phyloP scores from a whole-genome alignment of 2,797 vertebrate genomes.

The Telmatherina bonti region DNA sequence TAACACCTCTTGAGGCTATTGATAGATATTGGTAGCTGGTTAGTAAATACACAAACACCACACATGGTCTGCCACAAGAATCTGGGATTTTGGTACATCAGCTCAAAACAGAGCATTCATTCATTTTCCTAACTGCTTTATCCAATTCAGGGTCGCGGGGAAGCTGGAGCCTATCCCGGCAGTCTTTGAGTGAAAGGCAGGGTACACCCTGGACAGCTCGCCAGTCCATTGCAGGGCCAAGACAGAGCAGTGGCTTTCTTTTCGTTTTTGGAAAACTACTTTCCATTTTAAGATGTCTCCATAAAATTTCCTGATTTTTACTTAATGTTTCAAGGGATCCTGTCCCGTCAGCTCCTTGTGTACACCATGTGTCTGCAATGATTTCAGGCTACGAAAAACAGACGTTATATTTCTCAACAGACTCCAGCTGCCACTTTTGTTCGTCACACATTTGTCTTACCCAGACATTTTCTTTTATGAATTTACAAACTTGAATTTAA shows the following conservation, averaged over 20 bases:
- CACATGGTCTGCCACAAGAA: background rate
- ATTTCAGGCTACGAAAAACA: constrained; percentile 29
- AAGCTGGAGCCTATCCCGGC: too few relatives aligned
- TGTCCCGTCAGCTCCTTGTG: constrained; percentile 13
- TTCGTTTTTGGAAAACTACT: constrained; percentile 12
- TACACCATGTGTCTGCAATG: constrained; percentile 16
- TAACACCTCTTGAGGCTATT: constrained; percentile 37
- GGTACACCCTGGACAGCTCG: too few relatives aligned
- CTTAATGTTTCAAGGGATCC: constrained; percentile 13
- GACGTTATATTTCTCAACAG: constrained; percentile 8
- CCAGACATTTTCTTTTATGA: constrained; percentile 20
- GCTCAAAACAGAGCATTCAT: background rate
- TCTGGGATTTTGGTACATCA: background rate
- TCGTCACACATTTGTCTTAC: constrained; percentile 23
- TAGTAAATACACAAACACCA: background rate
- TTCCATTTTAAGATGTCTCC: constrained; percentile 17
- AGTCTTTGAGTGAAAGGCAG: too few relatives aligned
- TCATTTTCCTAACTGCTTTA: too few relatives aligned
- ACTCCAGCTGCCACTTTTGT: constrained; percentile 26
- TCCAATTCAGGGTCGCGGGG: too few relatives aligned
- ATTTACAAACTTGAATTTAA: constrained; percentile 15
- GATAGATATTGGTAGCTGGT: constrained; percentile 36
- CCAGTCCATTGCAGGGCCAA: too few relatives aligned
- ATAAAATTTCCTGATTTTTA: constrained; percentile 1
- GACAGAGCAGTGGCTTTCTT: too few relatives aligned